A percentile compares a stretch with the other conserved stretches of the same genome.
These are phyloP conservation scores for Heterotilapia buettikoferi DNA, from an alignment of 2,113 vertebrate genomes.

Conservation along the genomic window DNA sequence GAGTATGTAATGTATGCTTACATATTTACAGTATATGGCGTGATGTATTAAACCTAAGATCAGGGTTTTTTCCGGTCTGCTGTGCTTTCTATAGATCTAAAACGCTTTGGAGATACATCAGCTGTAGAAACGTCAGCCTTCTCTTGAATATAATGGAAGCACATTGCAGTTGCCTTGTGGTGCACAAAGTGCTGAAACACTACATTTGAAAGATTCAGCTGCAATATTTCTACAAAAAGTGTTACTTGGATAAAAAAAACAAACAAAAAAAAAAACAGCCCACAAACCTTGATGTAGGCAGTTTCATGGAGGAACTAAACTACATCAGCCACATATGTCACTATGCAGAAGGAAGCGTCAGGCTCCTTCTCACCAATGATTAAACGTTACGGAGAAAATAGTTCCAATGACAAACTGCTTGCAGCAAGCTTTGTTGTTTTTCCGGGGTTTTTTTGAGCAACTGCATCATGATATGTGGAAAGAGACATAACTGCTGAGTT, in stretches of 20 bases:
- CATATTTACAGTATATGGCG: constrained; percentile 45
- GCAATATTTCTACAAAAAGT: neutral
- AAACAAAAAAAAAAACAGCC: neutral
- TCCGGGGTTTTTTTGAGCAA: fast-evolving
- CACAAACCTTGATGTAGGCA: neutral
- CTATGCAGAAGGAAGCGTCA: neutral
- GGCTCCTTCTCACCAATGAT: neutral
- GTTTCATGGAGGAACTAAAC: neutral
- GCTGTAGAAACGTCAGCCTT: neutral
- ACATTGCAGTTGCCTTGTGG: neutral
- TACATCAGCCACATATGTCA: neutral
- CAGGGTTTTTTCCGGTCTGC: fast-evolving
- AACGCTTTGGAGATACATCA: neutral
- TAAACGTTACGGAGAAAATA: neutral
- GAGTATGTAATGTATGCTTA: constrained; percentile 15
- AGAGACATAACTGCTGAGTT: neutral
- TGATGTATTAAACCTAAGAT: neutral
- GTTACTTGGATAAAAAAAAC: neutral
- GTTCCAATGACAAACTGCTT: neutral
- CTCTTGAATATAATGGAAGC: neutral
- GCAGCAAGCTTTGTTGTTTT: neutral
- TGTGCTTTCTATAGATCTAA: neutral
- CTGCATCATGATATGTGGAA: neutral
- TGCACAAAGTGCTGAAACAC: neutral
- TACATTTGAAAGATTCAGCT: neutral